Evolutionary conservation across 2,888 invertebrate genomes (phyloP).

Genomic region (Xiphydria camelus): DNA sequence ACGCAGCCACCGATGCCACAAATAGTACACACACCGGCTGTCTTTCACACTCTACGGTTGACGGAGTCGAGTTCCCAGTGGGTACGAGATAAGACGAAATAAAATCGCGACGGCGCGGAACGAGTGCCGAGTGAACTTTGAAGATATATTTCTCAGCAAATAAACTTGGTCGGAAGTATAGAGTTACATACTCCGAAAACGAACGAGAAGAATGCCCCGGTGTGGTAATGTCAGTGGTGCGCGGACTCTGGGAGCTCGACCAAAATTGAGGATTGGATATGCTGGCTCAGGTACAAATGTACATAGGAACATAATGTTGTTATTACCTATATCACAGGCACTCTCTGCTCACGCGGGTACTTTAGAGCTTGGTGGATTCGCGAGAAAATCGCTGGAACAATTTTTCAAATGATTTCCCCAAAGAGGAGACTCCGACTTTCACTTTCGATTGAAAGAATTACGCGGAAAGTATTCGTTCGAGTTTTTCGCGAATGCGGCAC

Average conservation of each 20-base stretch:
- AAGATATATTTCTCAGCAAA: too few relatives aligned
- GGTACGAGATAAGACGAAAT: too few relatives aligned
- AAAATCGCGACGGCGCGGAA: too few relatives aligned
- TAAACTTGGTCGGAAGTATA: too few relatives aligned
- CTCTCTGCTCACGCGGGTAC: slow-evolving; percentile 28
- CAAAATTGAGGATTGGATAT: slow-evolving; percentile 45
- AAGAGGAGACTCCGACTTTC: too few relatives aligned
- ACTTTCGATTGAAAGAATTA: slow-evolving; percentile 33
- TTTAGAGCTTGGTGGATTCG: too few relatives aligned
- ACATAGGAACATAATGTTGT: slow-evolving; percentile 54
- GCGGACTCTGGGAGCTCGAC: slow-evolving; percentile 44
- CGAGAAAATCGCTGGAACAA: too few relatives aligned
- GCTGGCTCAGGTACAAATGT: slow-evolving; percentile 58
- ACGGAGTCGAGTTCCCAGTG: slow-evolving; percentile 43
- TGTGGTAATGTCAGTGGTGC: too few relatives aligned
- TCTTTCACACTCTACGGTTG: slow-evolving; percentile 51
- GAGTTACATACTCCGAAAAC: too few relatives aligned
- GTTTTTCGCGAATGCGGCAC: not conserved
- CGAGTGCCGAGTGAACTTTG: too few relatives aligned
- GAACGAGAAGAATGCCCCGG: too few relatives aligned
- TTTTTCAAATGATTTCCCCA: too few relatives aligned
- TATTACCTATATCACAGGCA: slow-evolving; percentile 42
- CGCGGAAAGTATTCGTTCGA: slow-evolving; percentile 25
- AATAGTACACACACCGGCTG: slow-evolving; percentile 49
- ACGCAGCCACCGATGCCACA: slow-evolving; percentile 34